Conservation (phyloP, 1,140 invertebrate species). For the Drosophila gunungcola region DNA sequence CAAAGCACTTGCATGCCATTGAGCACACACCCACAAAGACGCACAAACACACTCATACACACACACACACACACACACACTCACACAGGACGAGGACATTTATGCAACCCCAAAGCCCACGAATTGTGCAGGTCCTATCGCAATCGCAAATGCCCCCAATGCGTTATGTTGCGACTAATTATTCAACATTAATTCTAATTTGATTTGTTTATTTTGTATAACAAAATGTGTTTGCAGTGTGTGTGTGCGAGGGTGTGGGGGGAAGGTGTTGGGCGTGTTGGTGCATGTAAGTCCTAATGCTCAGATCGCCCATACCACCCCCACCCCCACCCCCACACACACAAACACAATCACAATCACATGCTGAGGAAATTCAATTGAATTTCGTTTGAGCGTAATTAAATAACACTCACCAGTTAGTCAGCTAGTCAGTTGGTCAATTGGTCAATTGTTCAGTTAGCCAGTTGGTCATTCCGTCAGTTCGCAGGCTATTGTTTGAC, state of each 20-base stretch:
- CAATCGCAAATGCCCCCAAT: constrained; percentile 56
- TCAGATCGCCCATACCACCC: neutral
- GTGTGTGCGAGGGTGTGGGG: neutral
- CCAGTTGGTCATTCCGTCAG: constrained; percentile 7
- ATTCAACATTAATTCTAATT: constrained; percentile 74
- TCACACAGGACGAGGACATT: constrained; percentile 5
- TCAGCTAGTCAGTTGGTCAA: constrained; percentile 21
- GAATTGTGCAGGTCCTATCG: constrained; percentile 11
- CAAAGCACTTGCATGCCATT: constrained; percentile 61
- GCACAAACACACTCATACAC: neutral
- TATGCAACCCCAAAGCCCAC: constrained; percentile 9
- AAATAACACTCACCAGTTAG: constrained; percentile 53
- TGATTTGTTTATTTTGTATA: constrained; percentile 74
- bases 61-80: constrained; percentile 4
- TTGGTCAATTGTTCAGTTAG: neutral
- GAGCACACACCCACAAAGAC: constrained; percentile 20
- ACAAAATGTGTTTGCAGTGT: constrained; percentile 50
- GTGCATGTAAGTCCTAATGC: constrained; percentile 2
- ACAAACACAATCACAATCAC: constrained; percentile 1
- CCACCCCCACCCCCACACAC: neutral
- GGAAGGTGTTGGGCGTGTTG: neutral
- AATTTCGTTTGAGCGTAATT: constrained; percentile 59
- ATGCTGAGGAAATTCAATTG: constrained; percentile 47
- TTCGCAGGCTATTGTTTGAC: constrained; percentile 38
- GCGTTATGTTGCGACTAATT: constrained; percentile 67